Base-by-base conservation (phyloP, 2,113 vertebrate genomes). In the Aplodontia rufa region DNA sequence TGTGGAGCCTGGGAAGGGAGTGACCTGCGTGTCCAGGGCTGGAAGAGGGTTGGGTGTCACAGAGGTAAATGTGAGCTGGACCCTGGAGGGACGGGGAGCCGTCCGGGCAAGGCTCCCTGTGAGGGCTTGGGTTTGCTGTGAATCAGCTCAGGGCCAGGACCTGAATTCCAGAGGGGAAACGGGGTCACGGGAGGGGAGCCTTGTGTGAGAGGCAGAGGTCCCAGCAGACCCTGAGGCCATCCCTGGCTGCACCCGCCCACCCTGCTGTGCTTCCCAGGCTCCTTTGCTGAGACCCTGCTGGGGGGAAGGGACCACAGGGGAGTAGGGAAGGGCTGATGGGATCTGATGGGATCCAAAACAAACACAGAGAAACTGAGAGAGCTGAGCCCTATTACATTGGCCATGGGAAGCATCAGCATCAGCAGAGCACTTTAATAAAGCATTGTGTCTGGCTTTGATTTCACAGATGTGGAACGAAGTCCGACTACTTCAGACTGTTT, bases 361-460 rank as follows among this genome's bases (percentile, higher is more conserved):
- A 97, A 96, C 94, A 97, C 7, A 14, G 88, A 86, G 93, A 87
- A 82, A 45, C 64, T 22, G 9, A 22, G 22, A 40, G 10, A 19
- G 60, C 16, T 5, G 37, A 79, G 88, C 45, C 88, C 60, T 12
- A 26, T 28, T 68, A 3, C 75, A 82, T 55, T 58, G 75, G 94
- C 89, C 96, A 40, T 91, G 96, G 96, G 97, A 84, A 89, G 87
- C 58, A 91, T 82, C 53, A 96, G 94, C 95, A 93, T 55, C 20
- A 42, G 91, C 94, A 19, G 55, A 55, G 86, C 72, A 19, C 94
- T 93, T 89, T 93, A 93, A 96, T 93, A 92, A 89, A 93, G 94
- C 60, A 0, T n/a, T n/a, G 82, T 62, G 95, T 97, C 97, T 97
- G 97, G 96, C 94, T 97, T 95, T 97, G 91, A 97, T 97, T 97